Percentiles rank a stretch among this genome's conserved stretches.
These are phyloP conservation scores for Poeciliopsis turneri DNA, from an alignment of 2,797 vertebrate genomes.

Conservation along the genomic window DNA sequence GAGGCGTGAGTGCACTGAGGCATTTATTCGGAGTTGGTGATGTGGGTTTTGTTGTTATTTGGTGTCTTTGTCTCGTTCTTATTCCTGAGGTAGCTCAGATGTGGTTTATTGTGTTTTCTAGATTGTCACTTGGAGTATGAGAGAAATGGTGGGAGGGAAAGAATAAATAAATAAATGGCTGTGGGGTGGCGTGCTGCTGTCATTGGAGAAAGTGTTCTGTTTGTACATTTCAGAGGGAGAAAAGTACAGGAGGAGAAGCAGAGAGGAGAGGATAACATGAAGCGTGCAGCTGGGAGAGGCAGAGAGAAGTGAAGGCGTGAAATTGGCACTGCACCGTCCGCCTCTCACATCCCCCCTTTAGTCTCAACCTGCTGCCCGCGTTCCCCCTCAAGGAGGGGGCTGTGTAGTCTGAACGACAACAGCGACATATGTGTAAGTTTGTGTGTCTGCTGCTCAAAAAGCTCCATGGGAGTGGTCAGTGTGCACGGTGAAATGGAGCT, in stretches of 20 bases:
- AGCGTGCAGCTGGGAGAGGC: slow-evolving; percentile 75
- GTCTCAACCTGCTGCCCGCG: slow-evolving; percentile 37
- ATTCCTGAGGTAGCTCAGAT: slow-evolving; percentile 16
- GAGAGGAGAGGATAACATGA: slow-evolving; percentile 50
- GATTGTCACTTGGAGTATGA: slow-evolving; percentile 64
- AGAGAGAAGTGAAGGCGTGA: slow-evolving; percentile 78
- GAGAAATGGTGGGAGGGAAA: background rate
- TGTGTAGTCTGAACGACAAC: slow-evolving; percentile 24
- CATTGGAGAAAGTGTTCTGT: slow-evolving; percentile 25
- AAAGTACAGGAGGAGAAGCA: slow-evolving; percentile 47
- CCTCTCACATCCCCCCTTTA: slow-evolving; percentile 46
- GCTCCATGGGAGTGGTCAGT: slow-evolving; percentile 56
- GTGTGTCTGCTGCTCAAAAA: slow-evolving; percentile 15
- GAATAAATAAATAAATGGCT: background rate
- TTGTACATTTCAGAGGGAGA: slow-evolving; percentile 27
- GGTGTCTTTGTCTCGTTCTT: slow-evolving; percentile 34
- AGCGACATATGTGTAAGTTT: slow-evolving; percentile 1
- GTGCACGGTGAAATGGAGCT: slow-evolving; percentile 56
- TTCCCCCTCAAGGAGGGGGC: slow-evolving; percentile 30
- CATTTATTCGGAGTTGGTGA: slow-evolving; percentile 52
- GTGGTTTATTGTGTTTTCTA: slow-evolving; percentile 48
- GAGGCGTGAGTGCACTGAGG: slow-evolving; percentile 11
- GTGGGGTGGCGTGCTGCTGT: slow-evolving; percentile 15
- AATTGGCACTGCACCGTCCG: slow-evolving; percentile 78
- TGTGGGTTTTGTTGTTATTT: slow-evolving; percentile 45